Evolutionary conservation across 2,888 invertebrate species (phyloP), one percentile per base, ranked within the genome.

Genomic region (Neelides folsomi): DNA sequence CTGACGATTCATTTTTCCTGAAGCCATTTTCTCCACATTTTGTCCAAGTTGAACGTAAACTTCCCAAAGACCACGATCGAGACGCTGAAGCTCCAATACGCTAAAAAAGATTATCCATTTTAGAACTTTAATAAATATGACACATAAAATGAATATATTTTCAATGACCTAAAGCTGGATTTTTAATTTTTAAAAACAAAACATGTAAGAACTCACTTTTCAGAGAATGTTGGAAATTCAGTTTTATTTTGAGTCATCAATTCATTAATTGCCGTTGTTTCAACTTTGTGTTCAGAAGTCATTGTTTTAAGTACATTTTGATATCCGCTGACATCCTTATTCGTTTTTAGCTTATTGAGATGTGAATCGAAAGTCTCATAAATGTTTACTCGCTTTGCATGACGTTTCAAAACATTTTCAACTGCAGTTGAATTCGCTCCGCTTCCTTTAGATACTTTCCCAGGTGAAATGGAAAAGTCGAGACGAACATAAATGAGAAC

Each of bases 401-500:
- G 79, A 27, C 75, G 72, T 35, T 72, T 71, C 52, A 78, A 70
- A 2, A 80, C 73, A 56, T 76, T 75, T 65, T 79, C 79, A 42
- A 72, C 64, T 43, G 72, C 43, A 7, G 50, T 38, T 19, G 51
- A 48, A 18, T 38, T 51, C 1, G 47, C 41, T 10, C 39, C 20
- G 19, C 46, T 41, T 13, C 42, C 35, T 49, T 56, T 40, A 16
- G 47, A 38, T 47, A 36, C 20, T 55, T 57, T 45, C 2, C 52
- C 42, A 60, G 53, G 71, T 59, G 74, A 72, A 66, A 97, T 92
- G 52, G 94, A 88, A 74, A 98, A 95, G 75, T 98, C 97, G 69
- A 97, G 76, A 65, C 97, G 79, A 56, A 94, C 88, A 73, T 92
- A 93, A 66, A 95, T 75, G 69, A 98, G 93, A 52, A 95, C 89